Conservation (phyloP, 1,140 invertebrate genomes). For the Drosophila aff. region DNA sequence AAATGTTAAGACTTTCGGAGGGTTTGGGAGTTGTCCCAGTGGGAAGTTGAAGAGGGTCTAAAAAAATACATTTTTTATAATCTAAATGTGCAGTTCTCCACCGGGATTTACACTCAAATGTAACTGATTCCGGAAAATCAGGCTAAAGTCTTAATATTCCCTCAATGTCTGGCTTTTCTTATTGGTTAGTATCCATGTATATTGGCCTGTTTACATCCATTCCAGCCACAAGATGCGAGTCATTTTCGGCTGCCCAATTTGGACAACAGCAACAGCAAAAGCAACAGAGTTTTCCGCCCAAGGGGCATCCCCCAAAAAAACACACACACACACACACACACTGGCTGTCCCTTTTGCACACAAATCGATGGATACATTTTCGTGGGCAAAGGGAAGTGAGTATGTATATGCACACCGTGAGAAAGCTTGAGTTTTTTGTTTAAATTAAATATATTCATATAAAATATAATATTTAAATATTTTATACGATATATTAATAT, state of each 20-base stretch:
- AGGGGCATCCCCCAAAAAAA: slow-evolving; percentile 42
- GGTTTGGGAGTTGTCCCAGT: slow-evolving; percentile 10
- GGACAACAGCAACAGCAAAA: neutral
- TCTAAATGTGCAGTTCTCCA: too few relatives aligned
- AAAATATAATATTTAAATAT: neutral
- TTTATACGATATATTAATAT: neutral
- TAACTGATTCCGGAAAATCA: neutral
- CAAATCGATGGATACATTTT: slow-evolving; percentile 43
- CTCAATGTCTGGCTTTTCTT: neutral
- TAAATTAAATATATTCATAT: neutral
- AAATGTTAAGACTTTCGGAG: neutral
- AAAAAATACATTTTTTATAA: neutral
- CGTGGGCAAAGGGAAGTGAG: neutral
- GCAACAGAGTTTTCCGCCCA: slow-evolving; percentile 27
- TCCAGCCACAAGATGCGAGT: neutral
- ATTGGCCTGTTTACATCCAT: slow-evolving; percentile 17
- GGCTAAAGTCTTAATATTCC: neutral
- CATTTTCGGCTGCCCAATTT: slow-evolving; percentile 18
- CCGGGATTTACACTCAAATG: neutral
- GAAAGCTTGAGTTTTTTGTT: neutral
- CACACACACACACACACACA: neutral
- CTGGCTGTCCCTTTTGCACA: slow-evolving; percentile 27
- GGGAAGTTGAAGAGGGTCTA: neutral
- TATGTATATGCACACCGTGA: neutral
- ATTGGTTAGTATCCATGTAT: slow-evolving; percentile 5